These are phyloP conservation scores for Enhydra lutris DNA, from an alignment of 2,113 vertebrate genomes.

Conservation along the genomic window DNA sequence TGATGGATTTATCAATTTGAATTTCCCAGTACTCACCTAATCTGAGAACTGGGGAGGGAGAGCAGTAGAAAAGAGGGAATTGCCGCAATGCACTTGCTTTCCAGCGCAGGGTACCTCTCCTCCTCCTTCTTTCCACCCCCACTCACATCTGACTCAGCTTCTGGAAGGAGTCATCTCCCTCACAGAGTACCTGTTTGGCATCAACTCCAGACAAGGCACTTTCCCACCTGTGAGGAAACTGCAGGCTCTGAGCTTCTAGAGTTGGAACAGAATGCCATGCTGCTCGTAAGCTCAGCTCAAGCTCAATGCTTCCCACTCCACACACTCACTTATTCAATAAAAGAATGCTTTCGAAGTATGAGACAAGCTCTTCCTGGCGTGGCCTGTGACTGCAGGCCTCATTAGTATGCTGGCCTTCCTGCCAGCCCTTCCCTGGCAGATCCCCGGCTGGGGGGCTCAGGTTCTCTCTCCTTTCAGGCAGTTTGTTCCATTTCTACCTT, in stretches of 20 bases:
- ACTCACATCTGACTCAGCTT: background rate
- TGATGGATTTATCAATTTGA: background rate
- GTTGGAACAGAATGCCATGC: background rate
- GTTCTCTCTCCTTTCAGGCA: background rate
- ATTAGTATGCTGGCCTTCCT: background rate
- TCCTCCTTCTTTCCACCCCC: background rate
- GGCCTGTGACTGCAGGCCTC: background rate
- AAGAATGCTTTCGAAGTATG: background rate
- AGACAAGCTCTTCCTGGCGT: background rate
- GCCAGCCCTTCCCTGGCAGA: background rate
- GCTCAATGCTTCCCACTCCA: background rate
- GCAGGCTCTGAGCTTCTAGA: background rate
- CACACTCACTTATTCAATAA: background rate
- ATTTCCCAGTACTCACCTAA: background rate
- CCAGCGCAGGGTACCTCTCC: background rate
- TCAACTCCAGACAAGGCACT: background rate
- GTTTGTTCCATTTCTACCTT: background rate
- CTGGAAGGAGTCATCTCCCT: background rate
- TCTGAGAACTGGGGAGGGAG: background rate
- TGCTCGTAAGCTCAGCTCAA: background rate
- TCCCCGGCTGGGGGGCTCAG: background rate
- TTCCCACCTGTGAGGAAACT: background rate
- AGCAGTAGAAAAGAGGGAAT: background rate
- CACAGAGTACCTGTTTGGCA: background rate
- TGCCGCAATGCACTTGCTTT: background rate